Conservation (phyloP, 2,113 vertebrate genomes). For the Ameiurus melas region DNA sequence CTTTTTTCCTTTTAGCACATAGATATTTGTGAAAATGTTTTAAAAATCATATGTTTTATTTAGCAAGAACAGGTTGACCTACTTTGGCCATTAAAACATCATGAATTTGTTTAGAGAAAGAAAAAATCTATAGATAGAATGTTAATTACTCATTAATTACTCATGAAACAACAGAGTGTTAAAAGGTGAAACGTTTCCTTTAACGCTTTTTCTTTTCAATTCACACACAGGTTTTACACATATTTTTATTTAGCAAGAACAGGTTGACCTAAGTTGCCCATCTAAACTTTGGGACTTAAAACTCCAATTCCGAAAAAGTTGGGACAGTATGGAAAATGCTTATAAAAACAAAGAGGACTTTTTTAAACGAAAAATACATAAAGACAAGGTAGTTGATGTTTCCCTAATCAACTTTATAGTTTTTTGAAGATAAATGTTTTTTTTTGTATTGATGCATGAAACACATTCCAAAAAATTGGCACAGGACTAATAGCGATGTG, state of each 20-base stretch:
- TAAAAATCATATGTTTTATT: background rate
- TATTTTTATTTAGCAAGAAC: background rate
- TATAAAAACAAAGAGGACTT: no score
- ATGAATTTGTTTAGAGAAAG: conserved; percentile 21
- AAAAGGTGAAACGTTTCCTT: background rate
- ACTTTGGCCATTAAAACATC: background rate
- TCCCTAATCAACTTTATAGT: no score
- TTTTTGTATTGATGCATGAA: no score
- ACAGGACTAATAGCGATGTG: no score
- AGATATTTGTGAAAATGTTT: background rate
- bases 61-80: background rate
- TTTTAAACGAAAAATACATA: no score
- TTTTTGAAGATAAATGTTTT: no score
- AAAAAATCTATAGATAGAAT: background rate
- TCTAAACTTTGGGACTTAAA: conserved; percentile 6
- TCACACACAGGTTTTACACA: background rate
- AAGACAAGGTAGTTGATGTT: no score
- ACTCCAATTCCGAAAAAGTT: no score
- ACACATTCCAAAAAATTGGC: no score
- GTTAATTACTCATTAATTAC: background rate
- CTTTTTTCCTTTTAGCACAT: background rate
- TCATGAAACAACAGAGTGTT: background rate
- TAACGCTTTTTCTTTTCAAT: no score
- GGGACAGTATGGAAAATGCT: no score
- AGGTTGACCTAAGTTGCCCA: no score